phyloP scores from a whole-genome alignment of 2,113 vertebrate genomes.

The Isichthys henryi region DNA sequence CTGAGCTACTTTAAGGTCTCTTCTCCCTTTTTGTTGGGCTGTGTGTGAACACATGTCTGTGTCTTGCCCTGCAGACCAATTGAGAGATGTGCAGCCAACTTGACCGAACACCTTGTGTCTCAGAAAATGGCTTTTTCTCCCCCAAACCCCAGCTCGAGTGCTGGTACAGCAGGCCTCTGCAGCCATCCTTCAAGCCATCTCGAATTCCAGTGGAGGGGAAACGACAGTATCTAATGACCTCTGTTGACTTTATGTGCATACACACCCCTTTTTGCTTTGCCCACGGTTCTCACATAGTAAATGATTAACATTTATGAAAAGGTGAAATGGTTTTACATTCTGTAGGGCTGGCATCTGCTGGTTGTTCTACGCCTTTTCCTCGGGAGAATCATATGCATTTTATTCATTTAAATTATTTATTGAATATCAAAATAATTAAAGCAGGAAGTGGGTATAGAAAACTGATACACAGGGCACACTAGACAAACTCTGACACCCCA shows the following conservation, averaged over 20 bases:
- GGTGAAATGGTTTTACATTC: neutral
- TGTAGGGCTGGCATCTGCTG: neutral
- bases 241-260: constrained; percentile 27
- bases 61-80: neutral
- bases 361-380: neutral
- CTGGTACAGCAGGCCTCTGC: neutral
- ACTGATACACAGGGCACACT: neutral
- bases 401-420: neutral
- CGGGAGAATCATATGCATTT: neutral
- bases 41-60: neutral
- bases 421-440: neutral
- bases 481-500: neutral
- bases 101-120: neutral
- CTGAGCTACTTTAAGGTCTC: neutral
- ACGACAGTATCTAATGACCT: constrained; percentile 52
- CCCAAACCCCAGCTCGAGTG: neutral
- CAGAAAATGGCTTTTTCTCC: neutral
- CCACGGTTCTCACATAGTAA: neutral
- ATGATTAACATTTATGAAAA: neutral
- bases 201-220: constrained; percentile 22
- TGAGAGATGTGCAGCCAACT: constrained; percentile 4
- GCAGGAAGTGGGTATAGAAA: neutral
- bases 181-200: constrained; percentile 6
- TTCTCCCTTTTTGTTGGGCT: neutral
- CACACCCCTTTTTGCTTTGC: neutral